Evolutionary conservation across 2,888 invertebrate species (phyloP).

Genomic region (Cheilosia vernalis): DNA sequence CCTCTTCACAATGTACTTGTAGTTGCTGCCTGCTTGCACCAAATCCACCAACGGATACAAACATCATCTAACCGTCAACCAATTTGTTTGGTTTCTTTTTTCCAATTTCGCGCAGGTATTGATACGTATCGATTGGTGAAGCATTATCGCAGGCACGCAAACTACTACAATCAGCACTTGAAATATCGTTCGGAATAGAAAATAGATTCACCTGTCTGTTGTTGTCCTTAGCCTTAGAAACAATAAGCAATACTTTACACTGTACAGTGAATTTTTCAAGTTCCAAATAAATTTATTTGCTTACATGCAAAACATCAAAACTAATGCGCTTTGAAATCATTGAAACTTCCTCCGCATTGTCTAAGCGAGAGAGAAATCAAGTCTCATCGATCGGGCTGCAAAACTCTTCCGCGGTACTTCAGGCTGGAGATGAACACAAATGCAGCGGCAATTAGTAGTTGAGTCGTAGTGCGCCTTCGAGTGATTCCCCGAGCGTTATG

Average conservation of each 20-base stretch:
- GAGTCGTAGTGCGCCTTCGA: constrained; percentile 33
- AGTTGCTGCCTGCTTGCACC: constrained; percentile 17
- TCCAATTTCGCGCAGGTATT: constrained; percentile 78
- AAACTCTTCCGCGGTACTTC: constrained; percentile 56
- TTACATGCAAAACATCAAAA: neutral
- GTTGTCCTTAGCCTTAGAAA: neutral
- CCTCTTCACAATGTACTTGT: constrained; percentile 22
- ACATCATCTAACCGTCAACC: constrained; percentile 12
- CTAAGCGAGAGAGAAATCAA: constrained; percentile 53
- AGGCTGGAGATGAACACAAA: too few species aligned
- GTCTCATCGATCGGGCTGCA: constrained; percentile 1
- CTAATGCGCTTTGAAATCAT: neutral
- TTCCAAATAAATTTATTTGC: neutral
- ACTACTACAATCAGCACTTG: constrained; percentile 81
- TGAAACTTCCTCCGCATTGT: constrained; percentile 26
- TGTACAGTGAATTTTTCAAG: neutral
- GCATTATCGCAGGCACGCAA: constrained; percentile 81
- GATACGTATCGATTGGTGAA: constrained; percentile 83
- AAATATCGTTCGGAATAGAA: constrained; percentile 80
- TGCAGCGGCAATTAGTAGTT: constrained; percentile 59
- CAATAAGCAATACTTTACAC: neutral
- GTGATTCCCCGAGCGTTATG: constrained; percentile 49
- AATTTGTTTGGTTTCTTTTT: constrained; percentile 27
- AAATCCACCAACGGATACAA: constrained; percentile 24
- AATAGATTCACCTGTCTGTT: neutral